Percentiles rank a stretch among this genome's conserved stretches.
These are phyloP conservation scores for Limonius californicus DNA, from an alignment of 1,140 invertebrate species.

Conservation along the genomic window DNA sequence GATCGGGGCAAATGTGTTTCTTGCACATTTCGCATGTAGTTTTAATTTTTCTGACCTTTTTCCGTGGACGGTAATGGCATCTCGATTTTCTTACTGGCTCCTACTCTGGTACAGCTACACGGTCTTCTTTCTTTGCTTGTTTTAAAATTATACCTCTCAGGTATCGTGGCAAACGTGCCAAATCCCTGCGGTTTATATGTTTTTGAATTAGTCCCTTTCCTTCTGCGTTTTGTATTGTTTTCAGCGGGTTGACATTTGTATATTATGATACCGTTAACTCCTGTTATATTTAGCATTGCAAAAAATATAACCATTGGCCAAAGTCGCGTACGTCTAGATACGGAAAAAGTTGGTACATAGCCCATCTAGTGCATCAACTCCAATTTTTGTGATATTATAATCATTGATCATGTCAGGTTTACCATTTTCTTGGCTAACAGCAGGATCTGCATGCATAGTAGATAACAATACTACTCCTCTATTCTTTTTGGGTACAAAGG, in stretches of 20 bases:
- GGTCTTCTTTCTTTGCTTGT: neutral
- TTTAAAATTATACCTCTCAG: neutral
- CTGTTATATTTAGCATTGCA: neutral
- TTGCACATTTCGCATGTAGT: neutral
- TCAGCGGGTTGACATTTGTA: neutral
- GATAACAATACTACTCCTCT: constrained; percentile 30
- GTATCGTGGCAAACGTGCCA: neutral
- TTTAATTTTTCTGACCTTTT: neutral
- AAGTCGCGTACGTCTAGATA: constrained; percentile 35
- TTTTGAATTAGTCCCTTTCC: neutral
- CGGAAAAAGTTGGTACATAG: constrained; percentile 39
- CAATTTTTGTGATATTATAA: constrained; percentile 45
- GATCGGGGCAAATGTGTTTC: neutral
- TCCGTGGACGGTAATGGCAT: neutral
- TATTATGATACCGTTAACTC: neutral
- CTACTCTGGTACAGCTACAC: neutral
- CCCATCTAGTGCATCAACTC: constrained; percentile 45
- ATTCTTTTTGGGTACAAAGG: constrained; percentile 36
- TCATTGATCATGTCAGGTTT: constrained; percentile 41
- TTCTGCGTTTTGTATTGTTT: neutral
- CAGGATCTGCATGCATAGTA: constrained; percentile 17
- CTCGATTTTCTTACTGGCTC: neutral
- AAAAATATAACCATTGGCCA: constrained; percentile 34
- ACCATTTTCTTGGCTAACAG: constrained; percentile 22
- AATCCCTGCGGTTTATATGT: neutral